Evolutionary conservation across 37 sponge, comb jelly and placozoan genomes (phyloP).

Genomic region (Diacarnus erythraeanus): DNA sequence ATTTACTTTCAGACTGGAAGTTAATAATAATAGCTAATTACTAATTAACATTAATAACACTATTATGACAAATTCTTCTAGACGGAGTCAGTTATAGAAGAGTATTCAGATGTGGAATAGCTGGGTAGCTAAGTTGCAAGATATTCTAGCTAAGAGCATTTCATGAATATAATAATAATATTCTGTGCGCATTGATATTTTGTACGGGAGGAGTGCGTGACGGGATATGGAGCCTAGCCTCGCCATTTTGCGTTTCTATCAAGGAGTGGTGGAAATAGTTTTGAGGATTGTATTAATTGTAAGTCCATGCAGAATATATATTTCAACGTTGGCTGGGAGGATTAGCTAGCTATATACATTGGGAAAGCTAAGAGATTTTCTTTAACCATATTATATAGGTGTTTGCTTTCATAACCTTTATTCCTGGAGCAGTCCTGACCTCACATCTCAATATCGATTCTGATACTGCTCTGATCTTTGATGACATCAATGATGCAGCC

Average conservation of each 20-base stretch:
- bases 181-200: too few relatives aligned
- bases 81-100: too few relatives aligned
- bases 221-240: too few relatives aligned
- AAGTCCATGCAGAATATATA: not conserved
- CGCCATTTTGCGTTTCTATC: constrained; percentile 13
- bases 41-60: too few relatives aligned
- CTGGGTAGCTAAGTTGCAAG: too few relatives aligned
- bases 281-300: constrained; percentile 20
- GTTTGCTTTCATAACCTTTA: not conserved
- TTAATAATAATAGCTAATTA: too few relatives aligned
- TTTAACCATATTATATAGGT: not conserved
- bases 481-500: not conserved
- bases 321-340: not conserved
- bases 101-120: too few relatives aligned
- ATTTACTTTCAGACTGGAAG: too few relatives aligned
- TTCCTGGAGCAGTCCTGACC: constrained; percentile 3
- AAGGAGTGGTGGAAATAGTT: constrained; percentile 40
- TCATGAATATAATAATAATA: too few relatives aligned
- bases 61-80: too few relatives aligned
- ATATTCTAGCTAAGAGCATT: too few relatives aligned
- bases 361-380: not conserved
- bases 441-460: not conserved
- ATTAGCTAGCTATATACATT: not conserved
- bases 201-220: too few relatives aligned
- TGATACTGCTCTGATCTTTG: not conserved